Conservation (phyloP, 1,140 invertebrate genomes). For the Adoxophyes honmai region DNA sequence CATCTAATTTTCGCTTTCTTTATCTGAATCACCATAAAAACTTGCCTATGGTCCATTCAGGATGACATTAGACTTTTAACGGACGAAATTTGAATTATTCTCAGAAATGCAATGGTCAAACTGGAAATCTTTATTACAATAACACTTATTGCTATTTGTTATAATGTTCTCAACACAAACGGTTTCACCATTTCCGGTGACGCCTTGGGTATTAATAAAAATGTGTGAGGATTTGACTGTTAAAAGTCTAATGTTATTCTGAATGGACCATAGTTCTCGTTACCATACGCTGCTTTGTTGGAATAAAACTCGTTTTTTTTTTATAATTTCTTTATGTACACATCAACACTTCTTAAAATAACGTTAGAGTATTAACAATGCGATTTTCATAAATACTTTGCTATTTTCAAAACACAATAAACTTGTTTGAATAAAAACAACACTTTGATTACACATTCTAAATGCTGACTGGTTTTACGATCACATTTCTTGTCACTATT, state of each 20-base stretch:
- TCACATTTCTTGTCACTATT: constrained; percentile 10
- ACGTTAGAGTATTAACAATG: constrained; percentile 33
- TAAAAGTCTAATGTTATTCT: background rate
- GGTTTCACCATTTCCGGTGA: too few relatives aligned
- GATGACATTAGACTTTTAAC: too few relatives aligned
- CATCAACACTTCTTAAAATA: constrained; percentile 43
- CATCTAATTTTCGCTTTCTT: too few relatives aligned
- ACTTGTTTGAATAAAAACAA: constrained; percentile 2
- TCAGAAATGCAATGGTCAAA: too few relatives aligned
- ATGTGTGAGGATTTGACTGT: background rate
- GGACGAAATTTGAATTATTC: too few relatives aligned
- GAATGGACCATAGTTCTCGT: too few relatives aligned
- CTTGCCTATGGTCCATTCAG: too few relatives aligned
- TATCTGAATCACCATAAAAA: too few relatives aligned
- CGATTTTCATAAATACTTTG: constrained; percentile 20
- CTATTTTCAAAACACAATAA: background rate
- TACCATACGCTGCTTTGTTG: background rate
- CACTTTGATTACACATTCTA: background rate
- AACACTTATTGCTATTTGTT: too few relatives aligned
- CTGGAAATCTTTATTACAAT: too few relatives aligned
- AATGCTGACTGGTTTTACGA: background rate
- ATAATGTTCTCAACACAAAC: too few relatives aligned
- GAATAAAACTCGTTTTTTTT: background rate
- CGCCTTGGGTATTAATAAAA: too few relatives aligned
- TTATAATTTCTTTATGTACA: constrained; percentile 40